phyloP scores from a whole-genome alignment of 1,140 invertebrate species.

The Papilio helenus region DNA sequence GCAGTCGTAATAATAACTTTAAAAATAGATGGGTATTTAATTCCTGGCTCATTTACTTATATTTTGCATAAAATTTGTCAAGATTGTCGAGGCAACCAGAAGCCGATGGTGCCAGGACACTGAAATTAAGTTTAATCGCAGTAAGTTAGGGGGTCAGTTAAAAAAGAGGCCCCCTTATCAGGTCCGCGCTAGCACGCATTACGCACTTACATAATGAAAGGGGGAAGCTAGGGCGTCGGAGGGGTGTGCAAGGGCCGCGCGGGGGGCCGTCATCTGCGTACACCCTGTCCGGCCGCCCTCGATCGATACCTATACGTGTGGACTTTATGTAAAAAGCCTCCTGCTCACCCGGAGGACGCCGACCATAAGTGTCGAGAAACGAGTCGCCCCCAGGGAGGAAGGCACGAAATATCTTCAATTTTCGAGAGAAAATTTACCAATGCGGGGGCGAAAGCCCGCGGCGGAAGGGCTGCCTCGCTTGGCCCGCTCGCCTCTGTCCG shows the following conservation, averaged over 20 bases:
- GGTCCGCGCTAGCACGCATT: conserved; percentile 79
- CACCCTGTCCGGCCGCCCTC: conserved; percentile 76
- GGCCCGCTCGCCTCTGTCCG: conserved; percentile 71
- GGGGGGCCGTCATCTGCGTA: conserved; percentile 79
- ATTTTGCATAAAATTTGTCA: not conserved
- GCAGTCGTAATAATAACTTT: not conserved
- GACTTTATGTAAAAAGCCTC: conserved; percentile 82
- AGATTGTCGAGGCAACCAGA: conserved; percentile 36
- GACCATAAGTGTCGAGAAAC: conserved; percentile 82
- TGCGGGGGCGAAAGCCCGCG: conserved; percentile 75
- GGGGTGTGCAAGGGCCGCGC: conserved; percentile 44
- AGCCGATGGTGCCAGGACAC: conserved; percentile 69
- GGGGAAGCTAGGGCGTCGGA: conserved; percentile 66
- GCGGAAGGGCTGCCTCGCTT: conserved; percentile 71
- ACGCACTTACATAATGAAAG: conserved; percentile 83
- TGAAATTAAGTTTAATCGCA: conserved; percentile 79
- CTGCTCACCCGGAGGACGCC: conserved; percentile 77
- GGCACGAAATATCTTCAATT: conserved; percentile 81
- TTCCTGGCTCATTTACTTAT: not conserved
- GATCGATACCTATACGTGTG: conserved; percentile 82
- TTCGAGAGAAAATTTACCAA: conserved; percentile 82
- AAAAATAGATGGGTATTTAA: not conserved
- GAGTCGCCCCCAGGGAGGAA: conserved; percentile 78
- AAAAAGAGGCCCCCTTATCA: conserved; percentile 81
- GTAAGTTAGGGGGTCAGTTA: conserved; percentile 79